These are phyloP conservation scores for Cynopterus brachyotis DNA, from an alignment of 2,113 vertebrate species.

Conservation along the genomic window DNA sequence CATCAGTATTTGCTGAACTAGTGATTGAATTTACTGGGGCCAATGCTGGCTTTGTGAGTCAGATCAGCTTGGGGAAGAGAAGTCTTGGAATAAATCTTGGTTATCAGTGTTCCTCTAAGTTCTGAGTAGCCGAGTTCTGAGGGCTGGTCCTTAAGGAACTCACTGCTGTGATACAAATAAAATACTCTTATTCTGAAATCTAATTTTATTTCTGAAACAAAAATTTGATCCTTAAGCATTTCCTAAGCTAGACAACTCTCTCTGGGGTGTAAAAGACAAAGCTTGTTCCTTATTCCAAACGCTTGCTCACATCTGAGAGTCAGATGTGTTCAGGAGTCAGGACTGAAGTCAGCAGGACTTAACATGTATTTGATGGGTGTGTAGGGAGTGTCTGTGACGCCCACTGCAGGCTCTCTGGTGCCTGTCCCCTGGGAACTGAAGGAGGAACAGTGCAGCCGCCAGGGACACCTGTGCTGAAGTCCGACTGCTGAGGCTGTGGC, in stretches of 20 bases:
- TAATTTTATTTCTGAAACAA: neutral
- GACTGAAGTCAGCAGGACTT: neutral
- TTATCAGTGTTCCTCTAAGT: neutral
- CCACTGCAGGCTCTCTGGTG: neutral
- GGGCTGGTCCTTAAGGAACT: neutral
- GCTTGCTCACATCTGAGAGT: neutral
- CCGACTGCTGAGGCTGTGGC: neutral
- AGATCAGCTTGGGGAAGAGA: neutral
- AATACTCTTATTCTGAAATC: neutral
- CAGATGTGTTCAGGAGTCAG: neutral
- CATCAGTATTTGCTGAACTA: accelerated
- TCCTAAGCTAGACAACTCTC: neutral
- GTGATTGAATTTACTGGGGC: neutral
- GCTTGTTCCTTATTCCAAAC: neutral
- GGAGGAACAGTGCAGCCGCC: neutral
- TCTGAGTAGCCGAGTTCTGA: neutral
- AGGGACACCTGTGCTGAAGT: neutral
- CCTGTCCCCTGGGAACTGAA: accelerated
- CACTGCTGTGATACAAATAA: neutral
- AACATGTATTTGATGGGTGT: accelerated
- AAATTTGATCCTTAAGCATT: neutral
- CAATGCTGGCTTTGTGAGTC: neutral
- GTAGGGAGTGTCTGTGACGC: accelerated
- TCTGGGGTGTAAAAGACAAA: neutral
- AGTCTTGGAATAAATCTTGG: neutral